phyloP scores from a whole-genome alignment of 2,888 invertebrate species.

The Dryomyza anilis region DNA sequence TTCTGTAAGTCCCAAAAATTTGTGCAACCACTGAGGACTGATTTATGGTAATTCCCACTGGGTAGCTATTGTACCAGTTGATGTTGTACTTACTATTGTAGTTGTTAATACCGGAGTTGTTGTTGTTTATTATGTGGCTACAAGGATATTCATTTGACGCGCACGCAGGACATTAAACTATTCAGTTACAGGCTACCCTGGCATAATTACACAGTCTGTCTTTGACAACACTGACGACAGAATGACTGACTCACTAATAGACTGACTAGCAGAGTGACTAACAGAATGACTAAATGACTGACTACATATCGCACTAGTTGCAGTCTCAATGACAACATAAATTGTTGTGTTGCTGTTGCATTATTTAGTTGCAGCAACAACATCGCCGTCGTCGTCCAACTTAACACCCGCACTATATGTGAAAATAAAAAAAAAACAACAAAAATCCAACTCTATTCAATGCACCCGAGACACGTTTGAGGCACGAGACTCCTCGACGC shows the following conservation, averaged over 20 bases:
- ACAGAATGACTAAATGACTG: not conserved
- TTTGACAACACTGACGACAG: slow-evolving; percentile 4
- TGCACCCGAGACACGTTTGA: slow-evolving; percentile 8
- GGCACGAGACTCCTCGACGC: not conserved
- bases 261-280: not conserved
- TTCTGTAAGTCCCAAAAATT: too few relatives aligned
- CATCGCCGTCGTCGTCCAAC: too few relatives aligned
- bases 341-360: slow-evolving; percentile 15
- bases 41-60: too few relatives aligned
- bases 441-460: slow-evolving; percentile 14
- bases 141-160: not conserved
- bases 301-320: too few relatives aligned
- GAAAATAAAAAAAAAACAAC: too few relatives aligned
- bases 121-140: not conserved
- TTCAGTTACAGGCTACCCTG: slow-evolving; percentile 18
- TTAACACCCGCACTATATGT: too few relatives aligned
- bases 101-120: too few relatives aligned
- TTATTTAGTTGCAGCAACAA: slow-evolving; percentile 22
- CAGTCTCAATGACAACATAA: slow-evolving; percentile 18
- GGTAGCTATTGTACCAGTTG: too few relatives aligned
- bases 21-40: too few relatives aligned
- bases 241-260: too few relatives aligned
- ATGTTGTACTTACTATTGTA: too few relatives aligned
- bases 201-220: slow-evolving; percentile 23
- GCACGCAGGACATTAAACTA: slow-evolving; percentile 21